These are phyloP conservation scores for Acromyrmex heyeri DNA, from an alignment of 1,140 invertebrate genomes.

Conservation along the genomic window DNA sequence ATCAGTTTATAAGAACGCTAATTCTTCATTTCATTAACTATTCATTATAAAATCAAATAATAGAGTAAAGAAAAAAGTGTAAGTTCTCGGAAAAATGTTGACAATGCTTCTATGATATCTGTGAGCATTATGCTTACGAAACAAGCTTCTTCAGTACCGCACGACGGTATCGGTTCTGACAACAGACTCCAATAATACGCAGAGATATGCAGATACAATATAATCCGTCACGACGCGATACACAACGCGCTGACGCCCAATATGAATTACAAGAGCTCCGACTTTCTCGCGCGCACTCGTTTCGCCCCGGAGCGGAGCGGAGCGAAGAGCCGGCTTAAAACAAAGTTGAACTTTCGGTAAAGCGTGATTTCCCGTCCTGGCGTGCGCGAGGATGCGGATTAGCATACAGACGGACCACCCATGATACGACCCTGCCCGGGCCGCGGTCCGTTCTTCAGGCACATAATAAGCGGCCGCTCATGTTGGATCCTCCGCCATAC, in stretches of 20 bases:
- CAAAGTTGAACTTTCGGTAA: conserved; percentile 63
- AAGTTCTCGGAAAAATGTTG: background rate
- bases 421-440: conserved; percentile 82
- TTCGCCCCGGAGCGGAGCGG: conserved; percentile 4
- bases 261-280: conserved; percentile 51
- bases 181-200: conserved; percentile 21
- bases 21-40: background rate
- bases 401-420: conserved; percentile 83
- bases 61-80: background rate
- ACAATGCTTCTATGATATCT: background rate
- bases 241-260: conserved; percentile 54
- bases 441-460: conserved; percentile 78
- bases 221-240: conserved; percentile 54
- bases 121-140: background rate
- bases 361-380: conserved; percentile 59
- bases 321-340: conserved; percentile 44
- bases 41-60: background rate
- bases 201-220: conserved; percentile 45
- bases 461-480: conserved; percentile 84
- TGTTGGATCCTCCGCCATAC: conserved; percentile 82
- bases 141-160: background rate
- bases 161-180: background rate
- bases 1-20: background rate
- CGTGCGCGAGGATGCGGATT: conserved; percentile 66
- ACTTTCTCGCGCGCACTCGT: conserved; percentile 46